Evolutionary conservation across 2,888 invertebrate species (phyloP), one percentile per base, ranked within the genome.

Genomic region (Eupsilia transversa): DNA sequence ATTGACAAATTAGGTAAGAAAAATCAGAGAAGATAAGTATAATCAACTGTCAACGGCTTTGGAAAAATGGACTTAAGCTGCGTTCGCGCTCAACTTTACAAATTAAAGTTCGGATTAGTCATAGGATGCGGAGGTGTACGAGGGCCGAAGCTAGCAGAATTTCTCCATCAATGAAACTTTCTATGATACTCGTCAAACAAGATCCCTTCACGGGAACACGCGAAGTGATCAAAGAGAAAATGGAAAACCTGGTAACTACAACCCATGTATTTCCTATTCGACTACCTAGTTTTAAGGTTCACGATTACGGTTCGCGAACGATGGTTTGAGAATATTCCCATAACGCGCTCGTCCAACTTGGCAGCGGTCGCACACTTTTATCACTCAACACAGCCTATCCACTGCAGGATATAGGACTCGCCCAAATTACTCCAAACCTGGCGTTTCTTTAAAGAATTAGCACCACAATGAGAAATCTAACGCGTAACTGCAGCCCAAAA

Each of bases 151-250:
- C n/a, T 14, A 65, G 17, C 30, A 43, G n/a, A 69, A 73, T 66
- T 69, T 79, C 84, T 66, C 57, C 41, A 59, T 65, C 35, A 61
- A 46, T 72, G 10, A 33, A 60, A 81, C 80, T 83, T 83, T 81
- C 80, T 81, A 79, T 52, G n/a, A 23, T 35, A 70, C 66, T 79
- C 38, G 84, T 69, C 73, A 83, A 69, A 79, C 84, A 41, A 33
- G 84, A 23, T 66, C 57, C 65, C 56, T 68, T 69, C 17, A 33
- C 43, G n/a, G 52, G 43, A 67, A 68, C 38, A 72, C 57, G 68
- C 68, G n/a, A 68, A 65, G 46, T 60, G n/a, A 46, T 74, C 59
- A 59, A 33, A 65, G 59, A 33, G 77, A 65, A 81, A 77, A 75
- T 46, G 59, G 46, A 65, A 77, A 74, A 65, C 43, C 14, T 57